Evolutionary conservation across 2,888 invertebrate species (phyloP).

Genomic region (Neoitamus cyanurus): DNA sequence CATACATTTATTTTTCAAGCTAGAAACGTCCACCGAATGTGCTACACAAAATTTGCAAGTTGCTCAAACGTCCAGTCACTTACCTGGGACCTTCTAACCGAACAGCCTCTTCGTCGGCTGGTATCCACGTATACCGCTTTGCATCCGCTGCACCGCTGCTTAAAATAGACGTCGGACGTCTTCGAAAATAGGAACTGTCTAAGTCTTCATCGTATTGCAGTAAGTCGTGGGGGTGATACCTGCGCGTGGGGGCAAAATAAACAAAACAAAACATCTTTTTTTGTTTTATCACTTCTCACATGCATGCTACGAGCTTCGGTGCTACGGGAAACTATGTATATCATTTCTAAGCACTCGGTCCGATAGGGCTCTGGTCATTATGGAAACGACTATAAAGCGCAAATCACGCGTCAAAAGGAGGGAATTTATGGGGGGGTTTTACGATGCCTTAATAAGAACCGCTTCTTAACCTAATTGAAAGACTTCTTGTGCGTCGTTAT

Average conservation of each 20-base stretch:
- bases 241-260: constrained; percentile 17
- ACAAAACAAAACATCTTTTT: background rate
- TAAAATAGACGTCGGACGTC: constrained; percentile 80
- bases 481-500: background rate
- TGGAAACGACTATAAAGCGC: background rate
- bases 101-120: constrained; percentile 79
- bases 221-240: constrained; percentile 69
- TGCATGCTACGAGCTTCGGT: background rate
- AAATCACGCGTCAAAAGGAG: background rate
- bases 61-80: background rate
- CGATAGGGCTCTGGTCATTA: background rate
- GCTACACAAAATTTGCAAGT: background rate
- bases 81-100: constrained; percentile 78
- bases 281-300: background rate
- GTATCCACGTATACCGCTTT: constrained; percentile 81
- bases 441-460: background rate
- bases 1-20: background rate
- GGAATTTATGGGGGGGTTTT: background rate
- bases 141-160: constrained; percentile 73
- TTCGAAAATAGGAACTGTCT: constrained; percentile 83
- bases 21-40: background rate
- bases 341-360: background rate
- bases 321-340: background rate
- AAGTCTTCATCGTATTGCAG: constrained; percentile 77
- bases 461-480: background rate